Conservation (phyloP, 2,797 vertebrate species). For the Cygnus olor region DNA sequence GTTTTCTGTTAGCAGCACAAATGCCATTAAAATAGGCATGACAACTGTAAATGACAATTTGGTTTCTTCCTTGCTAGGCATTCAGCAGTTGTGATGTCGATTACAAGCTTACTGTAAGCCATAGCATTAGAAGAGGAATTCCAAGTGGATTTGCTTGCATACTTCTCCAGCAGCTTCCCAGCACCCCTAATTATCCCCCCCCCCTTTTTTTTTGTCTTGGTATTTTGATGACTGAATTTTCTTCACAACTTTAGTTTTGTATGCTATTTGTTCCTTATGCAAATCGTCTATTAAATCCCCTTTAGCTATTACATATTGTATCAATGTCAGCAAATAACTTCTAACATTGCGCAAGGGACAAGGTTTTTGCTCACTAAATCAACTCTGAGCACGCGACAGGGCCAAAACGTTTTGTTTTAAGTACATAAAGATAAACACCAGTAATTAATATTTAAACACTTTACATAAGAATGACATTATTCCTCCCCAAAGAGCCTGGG, state of each 20-base stretch:
- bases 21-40: background rate
- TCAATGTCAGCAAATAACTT: background rate
- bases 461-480: slow-evolving; percentile 58
- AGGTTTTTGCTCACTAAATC: background rate
- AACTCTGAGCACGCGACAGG: background rate
- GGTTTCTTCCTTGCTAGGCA: background rate
- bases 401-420: background rate
- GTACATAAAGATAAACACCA: slow-evolving; percentile 38
- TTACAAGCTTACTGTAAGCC: background rate
- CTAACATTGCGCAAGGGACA: slow-evolving; percentile 17
- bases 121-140: background rate
- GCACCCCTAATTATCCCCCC: background rate
- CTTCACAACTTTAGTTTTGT: background rate
- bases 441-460: slow-evolving; percentile 38
- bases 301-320: background rate
- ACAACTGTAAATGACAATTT: background rate
- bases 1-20: background rate
- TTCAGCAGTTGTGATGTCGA: background rate
- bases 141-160: background rate
- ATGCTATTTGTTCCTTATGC: background rate
- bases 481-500: slow-evolving; percentile 38
- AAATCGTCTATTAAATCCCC: background rate
- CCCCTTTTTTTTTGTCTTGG: background rate
- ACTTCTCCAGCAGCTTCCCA: background rate
- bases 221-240: background rate